Base-by-base conservation (phyloP, 2,113 vertebrate genomes). In the Serilophus lunatus region DNA sequence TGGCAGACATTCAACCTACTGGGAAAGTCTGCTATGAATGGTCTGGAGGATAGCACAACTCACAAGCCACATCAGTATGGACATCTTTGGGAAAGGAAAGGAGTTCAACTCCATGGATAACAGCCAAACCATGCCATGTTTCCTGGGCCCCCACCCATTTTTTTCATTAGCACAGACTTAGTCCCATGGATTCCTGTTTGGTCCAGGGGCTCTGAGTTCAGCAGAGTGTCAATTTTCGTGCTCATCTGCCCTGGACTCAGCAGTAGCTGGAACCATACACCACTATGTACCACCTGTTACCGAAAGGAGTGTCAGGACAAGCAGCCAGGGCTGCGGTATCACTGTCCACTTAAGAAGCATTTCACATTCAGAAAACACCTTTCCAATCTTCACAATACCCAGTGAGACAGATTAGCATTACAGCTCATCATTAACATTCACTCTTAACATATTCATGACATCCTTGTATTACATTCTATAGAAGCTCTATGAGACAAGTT, bases 191-290 rank as follows among this genome's bases (percentile, higher is more conserved):
- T 47, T 18, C 35, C 33, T 74, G 8, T 36, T 49, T 20, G 19
- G 8, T 24, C 8, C 57, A 59, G 44, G 22, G 31, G 18, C 10
- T 71, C 69, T 51, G 16, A 53, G 19, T 13, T 33, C 31, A 83
- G 31, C 26, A 29, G 6, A 23, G 5, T n/a, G 14, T 22, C 29
- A 60, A 9, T 28, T n/a, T 45, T 50, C 2, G 0, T 35, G 38
- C 14, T 76, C 2, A 1, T 9, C 22, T 68, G 38, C 44, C 26
- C 40, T 60, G 29, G 7, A 13, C 7, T 53, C 26, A 84, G 33
- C 81, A 60, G 36, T 6, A 76, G 31, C 29, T 54, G 59, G 63
- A 68, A 56, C 57, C 17, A 50, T 7, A 33, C 5, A 40, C 31
- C 35, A 64, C 33, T 20, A 20, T 1, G 1, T 44, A 74, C 15